Evolutionary conservation across 2,113 vertebrate species (phyloP).

Genomic region (Engystomops pustulosus): DNA sequence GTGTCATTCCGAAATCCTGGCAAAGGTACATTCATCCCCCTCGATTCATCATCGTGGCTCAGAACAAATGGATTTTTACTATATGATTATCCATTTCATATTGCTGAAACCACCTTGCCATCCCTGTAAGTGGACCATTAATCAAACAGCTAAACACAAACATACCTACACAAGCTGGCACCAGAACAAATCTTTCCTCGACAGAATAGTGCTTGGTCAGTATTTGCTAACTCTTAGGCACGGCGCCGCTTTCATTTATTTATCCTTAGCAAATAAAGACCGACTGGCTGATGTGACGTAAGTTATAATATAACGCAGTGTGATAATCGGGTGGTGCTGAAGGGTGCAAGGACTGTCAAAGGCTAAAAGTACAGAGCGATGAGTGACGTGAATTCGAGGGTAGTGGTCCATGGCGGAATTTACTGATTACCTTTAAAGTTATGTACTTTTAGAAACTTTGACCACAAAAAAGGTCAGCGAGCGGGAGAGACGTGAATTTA

Average conservation of each 20-base stretch:
- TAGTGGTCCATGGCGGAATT: background rate
- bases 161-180: conserved; percentile 25
- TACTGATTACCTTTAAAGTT: background rate
- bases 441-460: background rate
- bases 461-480: background rate
- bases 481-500: no score
- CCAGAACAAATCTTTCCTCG: background rate
- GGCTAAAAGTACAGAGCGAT: background rate
- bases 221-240: conserved; percentile 13
- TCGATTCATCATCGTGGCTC: conserved; percentile 34
- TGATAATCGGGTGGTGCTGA: conserved; percentile 5
- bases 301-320: background rate
- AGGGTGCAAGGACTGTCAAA: background rate
- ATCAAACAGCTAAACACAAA: conserved; percentile 30
- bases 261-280: conserved; percentile 22
- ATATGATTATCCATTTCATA: conserved; percentile 35
- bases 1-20: conserved; percentile 22
- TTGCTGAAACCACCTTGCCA: conserved; percentile 3
- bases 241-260: background rate
- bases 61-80: conserved; percentile 39
- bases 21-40: background rate
- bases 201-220: conserved; percentile 29
- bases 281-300: background rate
- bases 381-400: background rate
- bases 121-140: conserved; percentile 36